Base-by-base conservation (phyloP, 2,888 invertebrate species). In the Chrysotoxum bicinctum region DNA sequence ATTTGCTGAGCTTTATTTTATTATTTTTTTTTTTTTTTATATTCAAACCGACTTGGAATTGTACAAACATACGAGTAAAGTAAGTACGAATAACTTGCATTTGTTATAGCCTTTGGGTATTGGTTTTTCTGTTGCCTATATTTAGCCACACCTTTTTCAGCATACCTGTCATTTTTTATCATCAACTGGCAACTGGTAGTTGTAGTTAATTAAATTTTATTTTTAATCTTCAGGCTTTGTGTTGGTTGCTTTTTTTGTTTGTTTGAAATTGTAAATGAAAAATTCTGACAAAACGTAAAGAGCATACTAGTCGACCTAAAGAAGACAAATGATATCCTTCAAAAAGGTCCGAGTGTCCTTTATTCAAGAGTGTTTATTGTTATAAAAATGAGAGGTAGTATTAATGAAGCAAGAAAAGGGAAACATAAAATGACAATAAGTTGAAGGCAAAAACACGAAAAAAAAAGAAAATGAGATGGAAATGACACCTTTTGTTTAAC, bases 61-160 rank as follows among this genome's bases (percentile, higher is more conserved):
- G 30, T 64, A 8, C 64, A 64, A 26, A 62, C 26, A 30, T n/a
- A 26, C 6, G n/a, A 1, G 30, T 30, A 40, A 1, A 4, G n/a
- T 10, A 10, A 0, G 5, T 45, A 45, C 10, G n/a, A n/a, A n/a
- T n/a, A n/a, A n/a, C n/a, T n/a, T n/a, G 1, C 37, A 2, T 16
- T 30, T 12, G 45, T 10, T 62, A 14, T 35, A 19, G 19, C 60
- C n/a, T 40, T 43, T 16, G 16, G 26, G 32, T 21, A 32, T 35
- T 50, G 21, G 10, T 50, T 23, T 23, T 37, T 58, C 37, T 58
- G 21, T 58, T 58, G n/a, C 3, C 14, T 19, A 50, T 50, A 26
- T 50, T 26, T 50, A 50, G 50, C 66, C 66, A 48, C 66, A 66
- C 66, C 66, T 35, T 50, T 66, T 23, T 66, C n/a, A 37, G 0